phyloP scores from a whole-genome alignment of 2,113 vertebrate genomes.

The Eidolon helvum region DNA sequence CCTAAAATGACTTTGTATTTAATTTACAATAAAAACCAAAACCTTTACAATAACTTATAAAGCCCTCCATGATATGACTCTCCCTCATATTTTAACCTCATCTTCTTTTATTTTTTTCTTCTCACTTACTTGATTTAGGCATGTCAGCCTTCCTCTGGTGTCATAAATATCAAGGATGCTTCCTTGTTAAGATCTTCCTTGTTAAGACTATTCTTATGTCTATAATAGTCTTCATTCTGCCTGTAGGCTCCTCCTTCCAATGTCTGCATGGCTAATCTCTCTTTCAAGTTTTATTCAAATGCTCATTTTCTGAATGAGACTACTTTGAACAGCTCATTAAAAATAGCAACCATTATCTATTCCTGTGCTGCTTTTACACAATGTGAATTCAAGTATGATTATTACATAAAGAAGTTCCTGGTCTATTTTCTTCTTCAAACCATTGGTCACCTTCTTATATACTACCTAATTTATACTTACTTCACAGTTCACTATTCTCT shows the following conservation, averaged over 20 bases:
- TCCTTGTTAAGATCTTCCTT: background rate
- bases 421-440: background rate
- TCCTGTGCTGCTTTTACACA: too few relatives aligned
- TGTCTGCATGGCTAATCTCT: background rate
- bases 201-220: background rate
- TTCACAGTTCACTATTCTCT: background rate
- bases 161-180: background rate
- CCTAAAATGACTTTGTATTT: background rate
- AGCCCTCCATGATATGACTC: background rate
- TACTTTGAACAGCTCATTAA: background rate
- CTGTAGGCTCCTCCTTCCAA: background rate
- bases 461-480: background rate
- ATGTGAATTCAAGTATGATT: too few relatives aligned
- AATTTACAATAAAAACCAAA: background rate
- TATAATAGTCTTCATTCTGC: background rate
- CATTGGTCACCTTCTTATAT: background rate
- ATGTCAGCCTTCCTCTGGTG: background rate
- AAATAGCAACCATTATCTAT: background rate
- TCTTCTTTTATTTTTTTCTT: background rate
- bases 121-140: background rate
- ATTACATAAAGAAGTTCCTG: too few relatives aligned
- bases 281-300: background rate
- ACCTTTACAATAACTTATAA: background rate
- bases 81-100: background rate
- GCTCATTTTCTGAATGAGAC: background rate